Evolutionary conservation across 2,888 invertebrate species (phyloP), one percentile per base, ranked within the genome.

Genomic region (Microplitis manilae): DNA sequence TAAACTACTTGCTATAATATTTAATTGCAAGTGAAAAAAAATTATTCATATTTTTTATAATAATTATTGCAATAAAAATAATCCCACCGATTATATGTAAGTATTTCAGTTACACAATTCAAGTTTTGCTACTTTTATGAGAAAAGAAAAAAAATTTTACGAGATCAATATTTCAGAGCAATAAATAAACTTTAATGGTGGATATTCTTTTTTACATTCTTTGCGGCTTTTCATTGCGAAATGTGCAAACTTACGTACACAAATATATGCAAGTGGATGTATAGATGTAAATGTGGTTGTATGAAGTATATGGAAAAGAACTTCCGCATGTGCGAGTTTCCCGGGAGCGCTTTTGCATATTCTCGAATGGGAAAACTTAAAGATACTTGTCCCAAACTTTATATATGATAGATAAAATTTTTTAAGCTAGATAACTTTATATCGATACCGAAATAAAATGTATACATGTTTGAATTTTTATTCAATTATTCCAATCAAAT

Each of bases 391-490:
- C 9, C 73, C 38, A 64, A 78, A 75, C 70, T 70, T 73, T 68
- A 8, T 39, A 76, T 77, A 79, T 81, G 50, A 50, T 13, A 50
- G 50, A 50, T 50, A 50, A 65, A 81, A 81, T 79, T 81, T 81
- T 81, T 79, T 78, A 79, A 72, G 74, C 76, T 72, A 75, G 74
- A 79, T 81, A 79, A 79, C 78, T 76, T 68, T 77, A 75, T 76
- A 75, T 80, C 81, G 81, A 81, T 81, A 78, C 79, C 78, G 77
- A 76, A 77, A 79, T 79, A 67, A 74, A 73, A 30, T 30, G 4
- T 30, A 30, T 30, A 30, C 30, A 30, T 30, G 2, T 30, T 30
- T 2, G 2, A 30, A 30, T 30, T 30, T 30, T 30, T 30, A 2
- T 30, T 30, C 30, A 30, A 30, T 30, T 30, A 30, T 30, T 30